Conservation (phyloP, 1,140 invertebrate species). For the Zaprionus inermis region DNA sequence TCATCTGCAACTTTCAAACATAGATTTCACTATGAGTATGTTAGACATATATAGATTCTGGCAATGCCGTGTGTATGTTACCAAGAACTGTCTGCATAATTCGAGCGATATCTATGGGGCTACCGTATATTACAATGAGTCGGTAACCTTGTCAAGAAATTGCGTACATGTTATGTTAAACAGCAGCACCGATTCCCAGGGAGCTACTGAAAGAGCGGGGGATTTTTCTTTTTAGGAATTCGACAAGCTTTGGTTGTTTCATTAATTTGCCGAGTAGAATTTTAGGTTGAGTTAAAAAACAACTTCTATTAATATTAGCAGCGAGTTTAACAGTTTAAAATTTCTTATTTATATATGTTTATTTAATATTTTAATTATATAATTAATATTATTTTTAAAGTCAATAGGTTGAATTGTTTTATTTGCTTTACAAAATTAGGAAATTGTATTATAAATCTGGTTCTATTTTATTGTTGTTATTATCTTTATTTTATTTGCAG, state of each 20-base stretch:
- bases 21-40: constrained; percentile 11
- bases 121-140: constrained; percentile 20
- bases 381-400: no score
- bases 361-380: no score
- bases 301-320: no score
- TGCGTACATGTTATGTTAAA: constrained; percentile 4
- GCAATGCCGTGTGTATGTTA: background rate
- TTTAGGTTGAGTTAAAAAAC: background rate
- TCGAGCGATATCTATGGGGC: constrained; percentile 22
- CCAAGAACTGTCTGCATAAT: constrained; percentile 8
- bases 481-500: no score
- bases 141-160: constrained; percentile 3
- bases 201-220: background rate
- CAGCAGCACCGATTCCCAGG: background rate
- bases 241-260: background rate
- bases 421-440: no score
- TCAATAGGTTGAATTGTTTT: no score
- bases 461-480: no score
- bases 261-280: background rate
- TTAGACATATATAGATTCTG: background rate
- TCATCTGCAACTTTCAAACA: constrained; percentile 19
- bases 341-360: no score
- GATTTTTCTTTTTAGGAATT: background rate
- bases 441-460: no score
- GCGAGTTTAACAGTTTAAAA: background rate